phyloP scores from a whole-genome alignment of 2,888 invertebrate genomes.

The Itoplectis maculator region DNA sequence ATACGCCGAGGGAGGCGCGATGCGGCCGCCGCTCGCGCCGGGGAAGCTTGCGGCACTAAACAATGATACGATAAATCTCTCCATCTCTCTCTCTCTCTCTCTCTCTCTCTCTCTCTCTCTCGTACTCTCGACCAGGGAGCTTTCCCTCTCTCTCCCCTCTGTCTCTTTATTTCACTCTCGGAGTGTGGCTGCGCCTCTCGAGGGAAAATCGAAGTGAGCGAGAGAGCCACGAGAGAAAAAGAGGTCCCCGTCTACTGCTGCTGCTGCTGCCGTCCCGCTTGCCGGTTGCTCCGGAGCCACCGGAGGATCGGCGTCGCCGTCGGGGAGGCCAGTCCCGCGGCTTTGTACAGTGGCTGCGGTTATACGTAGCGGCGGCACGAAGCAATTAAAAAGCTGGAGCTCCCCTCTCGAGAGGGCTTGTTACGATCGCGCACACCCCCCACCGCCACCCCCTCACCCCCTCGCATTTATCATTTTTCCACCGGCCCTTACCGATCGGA shows the following conservation, averaged over 20 bases:
- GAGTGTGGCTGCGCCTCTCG: slow-evolving; percentile 50
- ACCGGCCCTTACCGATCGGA: slow-evolving; percentile 69
- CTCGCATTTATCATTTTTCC: slow-evolving; percentile 81
- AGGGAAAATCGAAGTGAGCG: slow-evolving; percentile 64
- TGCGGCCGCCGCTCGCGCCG: slow-evolving; percentile 69
- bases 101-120: too few relatives aligned
- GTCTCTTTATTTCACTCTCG: slow-evolving; percentile 72
- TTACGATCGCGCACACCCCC: slow-evolving; percentile 78
- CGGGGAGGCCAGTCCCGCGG: slow-evolving; percentile 7
- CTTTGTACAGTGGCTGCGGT: slow-evolving; percentile 25
- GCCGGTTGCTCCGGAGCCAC: slow-evolving; percentile 22
- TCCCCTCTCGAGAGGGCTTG: slow-evolving; percentile 79
- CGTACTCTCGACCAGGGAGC: slow-evolving; percentile 65
- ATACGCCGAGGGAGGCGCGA: slow-evolving; percentile 63
- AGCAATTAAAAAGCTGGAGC: slow-evolving; percentile 75
- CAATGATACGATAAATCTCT: slow-evolving; percentile 83
- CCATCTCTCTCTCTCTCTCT: slow-evolving; percentile 49
- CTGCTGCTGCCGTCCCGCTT: slow-evolving; percentile 55
- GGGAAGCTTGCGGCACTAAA: slow-evolving; percentile 78
- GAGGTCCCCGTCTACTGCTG: slow-evolving; percentile 50
- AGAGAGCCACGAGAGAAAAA: slow-evolving; percentile 39
- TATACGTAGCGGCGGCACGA: slow-evolving; percentile 65
- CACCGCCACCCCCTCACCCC: too few relatives aligned
- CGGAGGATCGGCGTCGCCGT: slow-evolving; percentile 24
- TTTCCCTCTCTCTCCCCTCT: slow-evolving; percentile 70